These are phyloP conservation scores for Thunnus thynnus DNA, from an alignment of 2,113 vertebrate species.

Conservation along the genomic window DNA sequence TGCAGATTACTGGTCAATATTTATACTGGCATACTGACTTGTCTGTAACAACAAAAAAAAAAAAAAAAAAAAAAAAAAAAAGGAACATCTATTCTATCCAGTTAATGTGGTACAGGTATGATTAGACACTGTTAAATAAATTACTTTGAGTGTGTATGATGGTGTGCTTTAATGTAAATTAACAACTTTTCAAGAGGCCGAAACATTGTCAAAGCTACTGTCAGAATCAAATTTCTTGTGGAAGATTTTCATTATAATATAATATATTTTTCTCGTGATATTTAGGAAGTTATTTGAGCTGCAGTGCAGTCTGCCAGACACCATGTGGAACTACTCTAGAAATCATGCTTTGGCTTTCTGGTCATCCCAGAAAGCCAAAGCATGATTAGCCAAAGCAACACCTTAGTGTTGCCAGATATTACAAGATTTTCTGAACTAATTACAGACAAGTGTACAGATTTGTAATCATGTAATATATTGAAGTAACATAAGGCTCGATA, in stretches of 20 bases:
- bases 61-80: not conserved
- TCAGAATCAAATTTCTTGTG: not conserved
- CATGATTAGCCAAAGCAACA: no score
- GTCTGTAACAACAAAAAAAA: constrained; percentile 16
- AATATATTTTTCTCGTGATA: not conserved
- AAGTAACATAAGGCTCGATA: not conserved
- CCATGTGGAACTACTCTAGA: constrained; percentile 2
- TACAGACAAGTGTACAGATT: not conserved
- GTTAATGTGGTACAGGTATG: no score
- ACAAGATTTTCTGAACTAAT: not conserved
- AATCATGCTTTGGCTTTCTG: not conserved
- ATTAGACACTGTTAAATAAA: no score
- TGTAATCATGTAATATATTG: not conserved
- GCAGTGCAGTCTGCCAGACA: not conserved
- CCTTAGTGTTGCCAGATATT: not conserved
- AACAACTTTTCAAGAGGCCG: no score
- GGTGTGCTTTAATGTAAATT: no score
- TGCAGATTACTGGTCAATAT: constrained; percentile 36
- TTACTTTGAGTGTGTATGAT: no score
- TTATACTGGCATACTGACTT: constrained; percentile 35
- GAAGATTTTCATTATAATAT: not conserved
- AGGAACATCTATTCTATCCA: no score
- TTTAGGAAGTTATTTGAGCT: not conserved
- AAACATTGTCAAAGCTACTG: not conserved
- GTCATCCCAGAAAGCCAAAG: not conserved